Percentiles rank a stretch among this genome's conserved stretches.
These are phyloP conservation scores for Cassiopea xamachana DNA, from an alignment of 30 jellyfish, hydroid and myxozoan species.

Conservation along the genomic window DNA sequence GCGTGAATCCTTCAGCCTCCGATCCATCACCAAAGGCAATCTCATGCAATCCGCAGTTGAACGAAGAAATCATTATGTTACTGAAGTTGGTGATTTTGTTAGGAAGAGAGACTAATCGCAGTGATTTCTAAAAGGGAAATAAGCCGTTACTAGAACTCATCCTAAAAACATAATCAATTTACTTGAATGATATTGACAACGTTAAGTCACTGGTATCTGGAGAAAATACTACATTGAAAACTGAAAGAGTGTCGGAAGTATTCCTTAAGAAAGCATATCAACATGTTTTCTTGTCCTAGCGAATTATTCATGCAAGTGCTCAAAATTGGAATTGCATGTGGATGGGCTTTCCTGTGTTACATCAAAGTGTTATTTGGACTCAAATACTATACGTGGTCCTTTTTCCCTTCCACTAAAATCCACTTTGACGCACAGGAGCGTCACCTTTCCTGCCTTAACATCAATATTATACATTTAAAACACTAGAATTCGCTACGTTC, in stretches of 20 bases:
- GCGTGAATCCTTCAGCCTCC: background rate
- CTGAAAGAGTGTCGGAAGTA: background rate
- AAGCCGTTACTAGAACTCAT: background rate
- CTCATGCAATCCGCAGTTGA: constrained; percentile 30
- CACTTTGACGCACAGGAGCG: too few relatives aligned
- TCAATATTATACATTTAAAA: too few relatives aligned
- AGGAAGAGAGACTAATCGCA: constrained; percentile 27
- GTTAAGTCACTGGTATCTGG: background rate
- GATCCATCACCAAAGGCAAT: background rate
- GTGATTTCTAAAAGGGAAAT: constrained; percentile 1
- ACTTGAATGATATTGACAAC: background rate
- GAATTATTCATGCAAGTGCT: too few relatives aligned
- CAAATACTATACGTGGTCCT: too few relatives aligned
- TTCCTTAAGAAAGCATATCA: background rate
- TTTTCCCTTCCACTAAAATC: too few relatives aligned
- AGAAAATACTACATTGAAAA: background rate
- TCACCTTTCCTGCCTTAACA: too few relatives aligned
- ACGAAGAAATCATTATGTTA: background rate
- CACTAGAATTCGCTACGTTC: too few relatives aligned
- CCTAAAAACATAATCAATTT: background rate
- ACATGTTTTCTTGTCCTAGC: too few relatives aligned
- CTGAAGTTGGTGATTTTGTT: constrained; percentile 12
- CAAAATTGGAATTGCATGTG: too few relatives aligned
- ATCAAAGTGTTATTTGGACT: too few relatives aligned
- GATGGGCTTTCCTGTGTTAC: too few relatives aligned